Evolutionary conservation across 2,113 vertebrate species (phyloP), one percentile per base, ranked within the genome.

Genomic region (Cavia porcellus): DNA sequence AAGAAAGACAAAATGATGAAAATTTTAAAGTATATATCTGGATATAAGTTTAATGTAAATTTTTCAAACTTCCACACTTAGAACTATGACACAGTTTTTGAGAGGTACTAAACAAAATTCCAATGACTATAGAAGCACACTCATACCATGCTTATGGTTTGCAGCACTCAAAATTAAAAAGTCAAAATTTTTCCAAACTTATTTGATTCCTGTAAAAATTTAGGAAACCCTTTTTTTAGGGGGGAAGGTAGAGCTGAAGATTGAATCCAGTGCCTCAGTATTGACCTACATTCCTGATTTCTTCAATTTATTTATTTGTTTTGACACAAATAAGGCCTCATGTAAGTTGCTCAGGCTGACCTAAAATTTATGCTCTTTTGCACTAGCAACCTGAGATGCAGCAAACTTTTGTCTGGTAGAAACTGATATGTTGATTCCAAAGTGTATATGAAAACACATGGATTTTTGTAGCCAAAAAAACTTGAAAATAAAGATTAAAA

Each of bases 401-500:
- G 38, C 38, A n/a, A 32, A 50, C 30, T 6, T 84, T 75, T 85
- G 42, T 72, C 55, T n/a, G 2, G 2, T 66, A 70, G 24, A 92
- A 92, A 70, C 22, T 47, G 3, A 47, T n/a, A 52, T 61, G 13
- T 1, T 50, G 15, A 62, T 81, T 86, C 35, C 86, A 38, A 86
- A 72, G 61, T 64, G 32, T 75, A 61, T n/a, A 75, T 38, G 25
- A 62, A 85, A 89, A 85, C 38, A 0, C 6, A 79, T 61, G 1
- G 15, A 28, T 19, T 38, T 74, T 0, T 19, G 20, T 24, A 55
- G 7, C 5, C 25, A 90, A 47, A 64, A 75, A 61, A 42, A 3
- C 5, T 88, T 90, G 35, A 96, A 96, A 93, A 87, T 59, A 47
- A 92, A 90, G 57, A 70, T 95, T 42, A 80, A 74, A 64, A 25